These are phyloP conservation scores for Apaloderma vittatum DNA, from an alignment of 2,113 vertebrate species.

Conservation along the genomic window DNA sequence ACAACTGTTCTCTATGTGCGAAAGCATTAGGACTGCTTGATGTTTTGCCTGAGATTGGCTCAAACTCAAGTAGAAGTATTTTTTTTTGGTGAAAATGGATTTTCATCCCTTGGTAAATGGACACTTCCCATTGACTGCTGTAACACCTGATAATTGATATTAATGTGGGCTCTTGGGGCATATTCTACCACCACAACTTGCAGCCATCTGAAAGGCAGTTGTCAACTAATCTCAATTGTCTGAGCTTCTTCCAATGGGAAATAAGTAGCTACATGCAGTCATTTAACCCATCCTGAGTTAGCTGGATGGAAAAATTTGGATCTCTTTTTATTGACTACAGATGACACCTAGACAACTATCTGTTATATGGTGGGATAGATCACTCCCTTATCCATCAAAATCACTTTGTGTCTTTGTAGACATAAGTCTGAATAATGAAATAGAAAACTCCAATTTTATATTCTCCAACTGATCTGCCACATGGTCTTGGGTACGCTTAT, in stretches of 20 bases:
- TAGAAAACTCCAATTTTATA: neutral
- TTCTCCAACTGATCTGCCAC: neutral
- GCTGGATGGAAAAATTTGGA: neutral
- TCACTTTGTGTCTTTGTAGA: fast-evolving
- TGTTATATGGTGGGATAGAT: neutral
- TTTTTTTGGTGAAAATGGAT: neutral
- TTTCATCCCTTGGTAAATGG: neutral
- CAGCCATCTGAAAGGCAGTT: neutral
- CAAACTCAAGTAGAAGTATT: neutral
- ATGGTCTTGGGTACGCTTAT: neutral
- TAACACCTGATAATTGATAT: neutral
- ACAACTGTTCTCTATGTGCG: neutral
- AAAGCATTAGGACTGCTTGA: neutral
- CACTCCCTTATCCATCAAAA: neutral
- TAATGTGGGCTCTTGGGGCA: neutral
- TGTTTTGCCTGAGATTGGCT: neutral
- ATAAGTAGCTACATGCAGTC: neutral
- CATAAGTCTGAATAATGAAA: neutral
- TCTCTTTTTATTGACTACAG: neutral
- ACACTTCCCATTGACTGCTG: neutral
- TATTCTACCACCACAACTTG: neutral
- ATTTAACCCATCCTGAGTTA: neutral
- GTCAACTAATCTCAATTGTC: neutral
- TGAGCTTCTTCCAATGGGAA: neutral
- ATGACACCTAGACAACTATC: neutral